phyloP scores from a whole-genome alignment of 2,113 vertebrate species.

The Urocynchramus pylzowi region DNA sequence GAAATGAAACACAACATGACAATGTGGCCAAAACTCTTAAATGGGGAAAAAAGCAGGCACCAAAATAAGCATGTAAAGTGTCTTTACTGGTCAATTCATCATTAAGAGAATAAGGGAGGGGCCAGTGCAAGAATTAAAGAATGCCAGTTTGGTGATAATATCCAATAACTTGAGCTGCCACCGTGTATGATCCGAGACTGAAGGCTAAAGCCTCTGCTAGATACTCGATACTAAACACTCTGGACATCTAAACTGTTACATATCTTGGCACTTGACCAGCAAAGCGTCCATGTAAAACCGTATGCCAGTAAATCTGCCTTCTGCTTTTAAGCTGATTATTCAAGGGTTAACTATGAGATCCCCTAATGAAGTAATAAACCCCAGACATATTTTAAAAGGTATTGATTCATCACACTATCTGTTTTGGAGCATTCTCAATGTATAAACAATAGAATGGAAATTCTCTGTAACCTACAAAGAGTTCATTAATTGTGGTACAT shows the following conservation, averaged over 20 bases:
- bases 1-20: not conserved
- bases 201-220: not conserved
- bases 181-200: not conserved
- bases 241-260: not conserved
- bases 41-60: not conserved
- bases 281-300: not conserved
- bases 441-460: not conserved
- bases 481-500: not conserved
- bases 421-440: not conserved
- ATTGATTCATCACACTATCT: not conserved
- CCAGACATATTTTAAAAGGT: constrained; percentile 16
- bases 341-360: constrained; percentile 42
- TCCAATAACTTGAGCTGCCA: not conserved
- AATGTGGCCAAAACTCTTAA: not conserved
- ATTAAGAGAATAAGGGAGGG: not conserved
- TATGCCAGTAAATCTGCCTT: constrained; percentile 56
- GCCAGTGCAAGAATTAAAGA: not conserved
- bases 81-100: not conserved
- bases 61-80: constrained; percentile 9
- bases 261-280: constrained; percentile 41
- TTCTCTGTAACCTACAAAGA: not conserved
- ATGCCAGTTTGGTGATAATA: not conserved
- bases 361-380: constrained; percentile 48
- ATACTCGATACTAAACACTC: not conserved
- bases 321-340: constrained; percentile 59